Evolutionary conservation across 2,113 vertebrate species (phyloP).

Genomic region (Ctenodactylus gundi): DNA sequence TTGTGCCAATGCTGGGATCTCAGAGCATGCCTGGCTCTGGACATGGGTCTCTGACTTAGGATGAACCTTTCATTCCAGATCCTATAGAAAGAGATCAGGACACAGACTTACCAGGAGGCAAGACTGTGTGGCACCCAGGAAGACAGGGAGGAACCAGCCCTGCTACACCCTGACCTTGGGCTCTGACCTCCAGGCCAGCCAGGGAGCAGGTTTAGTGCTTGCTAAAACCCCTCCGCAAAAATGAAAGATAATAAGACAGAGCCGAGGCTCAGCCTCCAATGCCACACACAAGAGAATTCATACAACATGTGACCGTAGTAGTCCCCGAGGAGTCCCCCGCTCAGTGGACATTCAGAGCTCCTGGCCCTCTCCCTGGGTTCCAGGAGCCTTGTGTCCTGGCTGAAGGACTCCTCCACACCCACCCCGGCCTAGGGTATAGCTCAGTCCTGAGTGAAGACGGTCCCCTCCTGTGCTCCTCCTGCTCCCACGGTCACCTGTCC

Average conservation of each 20-base stretch:
- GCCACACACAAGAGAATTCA: too few species aligned
- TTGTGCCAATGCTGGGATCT: accelerated
- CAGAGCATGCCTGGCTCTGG: accelerated
- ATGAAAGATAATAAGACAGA: too few species aligned
- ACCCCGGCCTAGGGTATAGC: accelerated
- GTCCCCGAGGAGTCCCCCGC: too few species aligned
- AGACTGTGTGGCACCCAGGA: accelerated
- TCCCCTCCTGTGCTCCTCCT: accelerated
- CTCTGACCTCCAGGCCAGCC: too few species aligned
- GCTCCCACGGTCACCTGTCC: too few species aligned
- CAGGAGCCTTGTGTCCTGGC: accelerated
- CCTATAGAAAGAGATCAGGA: accelerated
- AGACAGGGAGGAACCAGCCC: accelerated
- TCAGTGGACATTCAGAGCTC: accelerated
- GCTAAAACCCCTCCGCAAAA: neutral
- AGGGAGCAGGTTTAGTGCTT: neutral
- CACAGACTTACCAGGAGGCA: neutral
- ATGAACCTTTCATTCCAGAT: accelerated
- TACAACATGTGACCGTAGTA: too few species aligned
- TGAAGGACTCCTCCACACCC: accelerated
- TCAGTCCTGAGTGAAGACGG: accelerated
- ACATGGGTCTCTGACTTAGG: accelerated
- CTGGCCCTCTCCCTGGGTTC: accelerated
- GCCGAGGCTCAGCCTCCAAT: too few species aligned
- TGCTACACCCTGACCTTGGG: too few species aligned